phyloP scores from a whole-genome alignment of 2,888 invertebrate species.

The Nycteola revayana region DNA sequence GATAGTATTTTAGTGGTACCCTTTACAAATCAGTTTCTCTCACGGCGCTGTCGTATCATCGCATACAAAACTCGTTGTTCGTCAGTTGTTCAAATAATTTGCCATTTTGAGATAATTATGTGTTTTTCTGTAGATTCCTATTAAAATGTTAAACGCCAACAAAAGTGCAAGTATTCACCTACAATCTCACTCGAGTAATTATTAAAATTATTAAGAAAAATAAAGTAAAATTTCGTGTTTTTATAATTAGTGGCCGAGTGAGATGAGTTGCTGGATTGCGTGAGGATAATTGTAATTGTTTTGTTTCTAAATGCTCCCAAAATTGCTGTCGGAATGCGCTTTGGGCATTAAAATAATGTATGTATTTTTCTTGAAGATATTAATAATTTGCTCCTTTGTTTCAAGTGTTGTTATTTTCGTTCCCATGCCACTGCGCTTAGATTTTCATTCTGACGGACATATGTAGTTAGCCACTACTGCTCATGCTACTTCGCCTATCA shows the following conservation, averaged over 20 bases:
- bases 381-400: no score
- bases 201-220: conserved; percentile 27
- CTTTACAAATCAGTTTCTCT: conserved; percentile 33
- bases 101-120: conserved; percentile 56
- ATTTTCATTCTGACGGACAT: no score
- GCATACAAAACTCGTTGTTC: conserved; percentile 23
- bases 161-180: conserved; percentile 36
- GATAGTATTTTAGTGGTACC: not conserved
- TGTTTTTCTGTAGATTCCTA: conserved; percentile 31
- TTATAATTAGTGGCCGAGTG: conserved; percentile 18
- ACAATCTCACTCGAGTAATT: conserved; percentile 32
- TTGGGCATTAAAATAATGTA: no score
- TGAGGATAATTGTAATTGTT: conserved; percentile 24
- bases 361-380: no score
- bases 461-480: no score
- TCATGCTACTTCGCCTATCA: no score
- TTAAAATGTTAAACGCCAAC: conserved; percentile 33
- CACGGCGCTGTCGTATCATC: conserved; percentile 35
- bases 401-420: no score
- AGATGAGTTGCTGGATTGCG: conserved; percentile 21
- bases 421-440: no score
- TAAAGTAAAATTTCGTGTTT: no score
- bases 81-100: conserved; percentile 42
- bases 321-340: conserved; percentile 12
- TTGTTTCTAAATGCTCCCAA: conserved; percentile 19